phyloP scores from a whole-genome alignment of 2,113 vertebrate genomes.

The Lethenteron camtschaticum region DNA sequence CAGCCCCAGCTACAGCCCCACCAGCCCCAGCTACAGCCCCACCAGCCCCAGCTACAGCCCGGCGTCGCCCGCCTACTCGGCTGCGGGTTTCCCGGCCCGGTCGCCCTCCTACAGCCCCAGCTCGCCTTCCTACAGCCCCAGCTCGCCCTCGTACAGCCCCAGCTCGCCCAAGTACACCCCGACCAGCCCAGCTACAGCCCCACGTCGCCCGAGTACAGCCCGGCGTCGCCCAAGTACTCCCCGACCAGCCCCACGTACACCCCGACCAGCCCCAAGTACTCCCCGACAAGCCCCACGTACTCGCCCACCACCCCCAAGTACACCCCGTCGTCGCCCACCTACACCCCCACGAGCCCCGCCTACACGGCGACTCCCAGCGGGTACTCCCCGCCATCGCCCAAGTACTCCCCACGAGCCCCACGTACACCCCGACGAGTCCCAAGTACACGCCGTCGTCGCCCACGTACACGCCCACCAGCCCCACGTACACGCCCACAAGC shows the following conservation, averaged over 20 bases:
- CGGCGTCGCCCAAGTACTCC: conserved; percentile 46
- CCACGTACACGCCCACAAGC: conserved; percentile 43
- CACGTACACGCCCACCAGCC: conserved; percentile 17
- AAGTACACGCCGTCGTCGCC: conserved; percentile 34
- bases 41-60: conserved; percentile 67
- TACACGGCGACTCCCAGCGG: conserved; percentile 34
- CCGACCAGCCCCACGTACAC: conserved; percentile 55
- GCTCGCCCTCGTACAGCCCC: conserved; percentile 47
- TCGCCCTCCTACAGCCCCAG: conserved; percentile 52
- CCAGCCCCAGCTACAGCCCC: conserved; percentile 50
- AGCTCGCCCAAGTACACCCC: conserved; percentile 47
- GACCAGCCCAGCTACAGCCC: conserved; percentile 38
- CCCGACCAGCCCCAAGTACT: conserved; percentile 54
- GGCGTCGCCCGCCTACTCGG: conserved; percentile 11
- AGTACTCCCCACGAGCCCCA: conserved; percentile 24
- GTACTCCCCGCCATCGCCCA: conserved; percentile 17
- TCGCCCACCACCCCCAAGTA: conserved; percentile 39
- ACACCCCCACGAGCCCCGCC: conserved; percentile 42
- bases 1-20: conserved; percentile 58
- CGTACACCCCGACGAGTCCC: conserved; percentile 26
- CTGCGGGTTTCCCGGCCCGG: not conserved
- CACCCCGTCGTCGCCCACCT: conserved; percentile 42
- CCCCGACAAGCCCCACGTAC: conserved; percentile 39
- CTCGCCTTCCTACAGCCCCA: conserved; percentile 31
- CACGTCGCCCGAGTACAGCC: conserved; percentile 29